phyloP scores from a whole-genome alignment of 2,888 invertebrate species.

The Saturnia japonica region DNA sequence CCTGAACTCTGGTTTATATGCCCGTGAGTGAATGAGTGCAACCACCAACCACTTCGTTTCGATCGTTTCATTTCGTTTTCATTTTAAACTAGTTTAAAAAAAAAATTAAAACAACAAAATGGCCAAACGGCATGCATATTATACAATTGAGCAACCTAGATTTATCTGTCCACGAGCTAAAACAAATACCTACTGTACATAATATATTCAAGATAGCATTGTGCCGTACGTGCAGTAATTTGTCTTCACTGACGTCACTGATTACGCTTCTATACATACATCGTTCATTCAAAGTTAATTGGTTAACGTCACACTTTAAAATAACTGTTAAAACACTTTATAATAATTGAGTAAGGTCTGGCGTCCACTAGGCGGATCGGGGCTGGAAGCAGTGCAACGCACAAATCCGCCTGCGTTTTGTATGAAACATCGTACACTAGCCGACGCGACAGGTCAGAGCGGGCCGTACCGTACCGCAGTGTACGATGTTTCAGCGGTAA shows the following conservation, averaged over 20 bases:
- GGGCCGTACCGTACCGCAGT: too few relatives aligned
- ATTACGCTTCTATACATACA: conserved; percentile 19
- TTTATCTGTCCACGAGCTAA: conserved; percentile 5
- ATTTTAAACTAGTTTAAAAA: too few relatives aligned
- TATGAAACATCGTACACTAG: too few relatives aligned
- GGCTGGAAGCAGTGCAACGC: too few relatives aligned
- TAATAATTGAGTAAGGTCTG: neutral
- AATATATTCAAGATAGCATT: conserved; percentile 16
- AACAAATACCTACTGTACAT: conserved; percentile 3
- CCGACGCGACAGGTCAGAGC: too few relatives aligned
- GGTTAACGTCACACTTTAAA: neutral
- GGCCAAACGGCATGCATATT: neutral
- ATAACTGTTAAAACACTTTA: neutral
- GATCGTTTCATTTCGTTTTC: too few relatives aligned
- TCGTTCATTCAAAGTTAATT: conserved; percentile 19
- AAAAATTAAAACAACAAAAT: neutral
- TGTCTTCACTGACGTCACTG: conserved; percentile 21
- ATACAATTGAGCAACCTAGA: neutral
- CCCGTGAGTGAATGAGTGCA: too few relatives aligned
- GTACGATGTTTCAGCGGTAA: too few relatives aligned
- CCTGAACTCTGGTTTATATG: too few relatives aligned
- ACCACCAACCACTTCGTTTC: too few relatives aligned
- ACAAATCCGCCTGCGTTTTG: too few relatives aligned
- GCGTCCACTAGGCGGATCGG: too few relatives aligned
- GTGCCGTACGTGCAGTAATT: conserved; percentile 24